These are phyloP conservation scores for Cliona cf. orientalis DNA, from an alignment of 37 sponge, comb jelly and placozoan species.

Conservation along the genomic window DNA sequence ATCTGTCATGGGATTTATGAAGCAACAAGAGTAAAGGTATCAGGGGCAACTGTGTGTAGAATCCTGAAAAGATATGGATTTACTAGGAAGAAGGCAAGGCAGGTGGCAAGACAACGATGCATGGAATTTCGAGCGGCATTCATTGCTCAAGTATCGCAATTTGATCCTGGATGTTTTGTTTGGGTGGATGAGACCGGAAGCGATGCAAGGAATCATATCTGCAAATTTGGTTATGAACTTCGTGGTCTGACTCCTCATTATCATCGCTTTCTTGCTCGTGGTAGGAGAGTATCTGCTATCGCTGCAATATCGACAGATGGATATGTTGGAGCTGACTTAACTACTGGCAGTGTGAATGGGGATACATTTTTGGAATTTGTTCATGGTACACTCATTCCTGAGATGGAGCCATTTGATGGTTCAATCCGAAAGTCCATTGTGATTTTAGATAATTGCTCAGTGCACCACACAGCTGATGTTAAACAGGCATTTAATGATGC, in stretches of 20 bases:
- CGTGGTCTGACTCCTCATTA: conserved; percentile 27
- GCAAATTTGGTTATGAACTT: conserved; percentile 44
- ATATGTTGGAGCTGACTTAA: conserved; percentile 28
- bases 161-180: conserved; percentile 6
- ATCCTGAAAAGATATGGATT: conserved; percentile 35
- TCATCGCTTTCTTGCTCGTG: conserved; percentile 29
- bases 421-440: conserved; percentile 28
- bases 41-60: conserved; percentile 43
- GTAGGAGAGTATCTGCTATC: conserved; percentile 46
- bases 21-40: conserved; percentile 27
- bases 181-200: conserved; percentile 72
- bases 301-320: conserved; percentile 46
- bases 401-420: conserved; percentile 61
- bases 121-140: conserved; percentile 34
- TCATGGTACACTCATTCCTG: conserved; percentile 43
- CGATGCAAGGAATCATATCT: conserved; percentile 20
- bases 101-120: conserved; percentile 41
- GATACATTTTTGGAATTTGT: conserved; percentile 51
- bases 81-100: conserved; percentile 44
- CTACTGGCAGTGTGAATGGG: conserved; percentile 42
- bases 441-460: conserved; percentile 53
- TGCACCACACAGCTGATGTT: conserved; percentile 48
- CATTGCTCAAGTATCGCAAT: conserved; percentile 22
- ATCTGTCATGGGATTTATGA: conserved; percentile 21
- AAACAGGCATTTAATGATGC: background rate